These are phyloP conservation scores for Neosalanx taihuensis DNA, from an alignment of 2,797 vertebrate genomes.

Conservation along the genomic window DNA sequence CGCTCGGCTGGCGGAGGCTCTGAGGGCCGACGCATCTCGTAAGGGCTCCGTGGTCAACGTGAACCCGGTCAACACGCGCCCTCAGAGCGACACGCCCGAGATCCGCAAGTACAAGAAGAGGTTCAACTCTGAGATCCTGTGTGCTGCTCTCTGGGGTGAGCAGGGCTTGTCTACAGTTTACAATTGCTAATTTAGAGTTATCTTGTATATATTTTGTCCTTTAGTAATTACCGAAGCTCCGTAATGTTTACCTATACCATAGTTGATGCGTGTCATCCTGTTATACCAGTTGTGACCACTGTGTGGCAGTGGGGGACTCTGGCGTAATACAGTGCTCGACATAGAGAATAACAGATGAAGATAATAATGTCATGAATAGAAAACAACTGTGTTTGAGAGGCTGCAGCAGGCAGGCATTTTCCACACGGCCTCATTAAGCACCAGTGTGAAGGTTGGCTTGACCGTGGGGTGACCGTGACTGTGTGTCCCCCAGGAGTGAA, in stretches of 20 bases:
- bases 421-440: neutral
- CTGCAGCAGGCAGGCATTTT: neutral
- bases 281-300: neutral
- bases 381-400: neutral
- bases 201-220: neutral
- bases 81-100: conserved; percentile 96
- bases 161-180: neutral
- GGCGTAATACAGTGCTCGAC: no score
- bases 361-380: neutral
- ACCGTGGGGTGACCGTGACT: neutral
- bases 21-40: conserved; percentile 91
- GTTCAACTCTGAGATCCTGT: conserved; percentile 98
- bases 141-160: conserved; percentile 96
- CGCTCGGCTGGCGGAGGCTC: conserved; percentile 88
- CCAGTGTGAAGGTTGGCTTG: neutral
- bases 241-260: neutral
- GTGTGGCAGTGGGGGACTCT: neutral
- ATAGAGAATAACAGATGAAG: neutral
- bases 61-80: conserved; percentile 94
- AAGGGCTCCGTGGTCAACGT: conserved; percentile 98
- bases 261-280: neutral
- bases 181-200: neutral
- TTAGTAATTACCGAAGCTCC: neutral
- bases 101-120: conserved; percentile 99
- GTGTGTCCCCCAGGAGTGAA: conserved; percentile 81